Evolutionary conservation across 2,113 vertebrate species (phyloP).

Genomic region (Etheostoma cragini): DNA sequence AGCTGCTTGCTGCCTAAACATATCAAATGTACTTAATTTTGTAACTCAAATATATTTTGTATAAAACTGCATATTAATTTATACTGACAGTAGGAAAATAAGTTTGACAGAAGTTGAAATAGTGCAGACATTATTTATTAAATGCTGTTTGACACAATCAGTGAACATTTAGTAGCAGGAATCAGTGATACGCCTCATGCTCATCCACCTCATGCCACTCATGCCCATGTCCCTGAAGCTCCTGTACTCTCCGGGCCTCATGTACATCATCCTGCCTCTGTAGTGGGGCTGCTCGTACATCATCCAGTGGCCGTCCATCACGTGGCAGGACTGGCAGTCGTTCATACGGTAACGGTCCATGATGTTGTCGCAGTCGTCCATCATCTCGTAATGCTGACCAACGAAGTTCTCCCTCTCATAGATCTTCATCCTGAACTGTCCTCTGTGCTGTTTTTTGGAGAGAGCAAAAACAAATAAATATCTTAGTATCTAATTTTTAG

Average conservation of each 20-base stretch:
- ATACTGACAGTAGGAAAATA: not conserved
- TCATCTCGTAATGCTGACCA: conserved; percentile 60
- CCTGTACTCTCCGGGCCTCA: conserved; percentile 69
- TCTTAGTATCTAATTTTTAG: not conserved
- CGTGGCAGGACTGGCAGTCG: conserved; percentile 73
- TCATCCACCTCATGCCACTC: conserved; percentile 61
- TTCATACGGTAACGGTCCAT: conserved; percentile 61
- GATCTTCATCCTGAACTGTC: conserved; percentile 70
- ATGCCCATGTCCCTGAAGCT: conserved; percentile 75
- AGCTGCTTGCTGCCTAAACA: too few species aligned
- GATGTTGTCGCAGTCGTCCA: conserved; percentile 67
- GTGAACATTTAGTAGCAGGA: conserved; percentile 58
- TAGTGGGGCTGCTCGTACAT: too few species aligned
- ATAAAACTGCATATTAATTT: not conserved
- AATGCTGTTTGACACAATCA: not conserved
- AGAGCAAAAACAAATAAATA: not conserved
- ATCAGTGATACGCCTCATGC: conserved; percentile 79
- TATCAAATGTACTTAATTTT: too few species aligned
- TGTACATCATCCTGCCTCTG: too few species aligned
- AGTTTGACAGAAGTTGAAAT: not conserved
- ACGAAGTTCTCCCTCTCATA: conserved; percentile 71
- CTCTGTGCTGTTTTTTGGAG: conserved; percentile 45
- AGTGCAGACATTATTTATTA: conserved; percentile 47
- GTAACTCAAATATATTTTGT: too few species aligned
- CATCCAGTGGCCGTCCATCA: conserved; percentile 84